Base-by-base conservation (phyloP, 2,113 vertebrate species). In the Archilochus colubris region DNA sequence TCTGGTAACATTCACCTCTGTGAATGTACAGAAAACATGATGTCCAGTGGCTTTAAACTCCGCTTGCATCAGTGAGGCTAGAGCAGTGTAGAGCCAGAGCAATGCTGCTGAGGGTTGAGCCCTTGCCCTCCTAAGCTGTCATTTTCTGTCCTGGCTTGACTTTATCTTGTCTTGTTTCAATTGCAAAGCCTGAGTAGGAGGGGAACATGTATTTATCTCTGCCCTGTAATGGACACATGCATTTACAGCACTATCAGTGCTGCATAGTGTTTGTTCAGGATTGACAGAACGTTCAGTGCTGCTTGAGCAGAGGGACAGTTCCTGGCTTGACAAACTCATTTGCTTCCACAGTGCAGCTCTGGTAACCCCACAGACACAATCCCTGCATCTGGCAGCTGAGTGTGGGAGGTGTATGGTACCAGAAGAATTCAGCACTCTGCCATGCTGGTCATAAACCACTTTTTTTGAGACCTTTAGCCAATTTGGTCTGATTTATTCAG, bases 111-210 rank as follows among this genome's bases (percentile, higher is more conserved):
- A 14, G 40, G 70, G 10, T 6, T 2, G 0, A 62, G 63, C 57
- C 40, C 70, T 89, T 61, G 59, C 75, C 82, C 82, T 88, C 64
- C 55, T 72, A 91, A 86, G 58, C 66, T 91, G 68, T 86, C 80
- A 76, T 94, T 91, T 89, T 28, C 64, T 68, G 75, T 83, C 89
- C 91, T 78, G 86, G 58, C 69, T 91, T 96, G 95, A 93, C 93
- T 91, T 87, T 62, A 67, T 43, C 81, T 78, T 69, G 77, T 63
- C 68, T 83, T 85, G 55, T 67, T 95, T 84, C 74, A 81, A 57
- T 79, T 64, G 63, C 70, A 79, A 87, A 89, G 86, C 63, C 68
- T 6, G 64, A 57, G 46, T 76, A 66, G 89, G 91, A 92, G 79
- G 74, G 70, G 82, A 94, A 94, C 86, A 33, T 88, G 89, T 84